Conservation (phyloP, 1,140 invertebrate species). For the Scylla paramamosain region DNA sequence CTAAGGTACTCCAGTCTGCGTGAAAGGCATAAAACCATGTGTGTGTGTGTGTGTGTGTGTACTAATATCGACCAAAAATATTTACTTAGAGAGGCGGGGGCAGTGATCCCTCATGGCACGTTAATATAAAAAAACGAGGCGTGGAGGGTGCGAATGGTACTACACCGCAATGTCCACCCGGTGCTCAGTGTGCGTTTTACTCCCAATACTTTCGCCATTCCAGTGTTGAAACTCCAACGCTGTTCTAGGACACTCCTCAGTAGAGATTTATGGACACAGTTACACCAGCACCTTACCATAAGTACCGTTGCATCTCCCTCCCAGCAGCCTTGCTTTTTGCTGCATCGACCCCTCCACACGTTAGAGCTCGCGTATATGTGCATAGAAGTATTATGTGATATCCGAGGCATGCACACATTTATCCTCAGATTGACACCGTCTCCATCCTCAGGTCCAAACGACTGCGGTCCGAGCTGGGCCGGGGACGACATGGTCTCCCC, state of each 20-base stretch:
- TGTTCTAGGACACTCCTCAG: too few relatives aligned
- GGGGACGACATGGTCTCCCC: constrained; percentile 12
- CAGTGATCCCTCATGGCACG: background rate
- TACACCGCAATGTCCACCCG: too few relatives aligned
- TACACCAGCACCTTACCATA: too few relatives aligned
- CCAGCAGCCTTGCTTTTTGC: too few relatives aligned
- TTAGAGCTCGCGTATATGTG: too few relatives aligned
- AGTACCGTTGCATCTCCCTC: too few relatives aligned
- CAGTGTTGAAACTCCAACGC: background rate
- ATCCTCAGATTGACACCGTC: background rate
- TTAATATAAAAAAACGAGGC: background rate
- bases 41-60: constrained; percentile 20
- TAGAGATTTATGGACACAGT: too few relatives aligned
- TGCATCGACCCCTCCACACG: too few relatives aligned
- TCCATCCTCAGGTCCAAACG: background rate
- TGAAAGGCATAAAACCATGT: background rate
- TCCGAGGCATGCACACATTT: too few relatives aligned
- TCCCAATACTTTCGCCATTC: background rate
- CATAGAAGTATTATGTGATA: too few relatives aligned
- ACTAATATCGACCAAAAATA: background rate
- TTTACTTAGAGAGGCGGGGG: background rate
- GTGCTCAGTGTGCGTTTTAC: too few relatives aligned
- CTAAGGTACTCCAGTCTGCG: background rate
- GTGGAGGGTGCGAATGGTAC: too few relatives aligned
- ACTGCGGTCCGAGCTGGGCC: background rate